Base-by-base conservation (phyloP, 2,888 invertebrate species). In the Brachyptera risi region DNA sequence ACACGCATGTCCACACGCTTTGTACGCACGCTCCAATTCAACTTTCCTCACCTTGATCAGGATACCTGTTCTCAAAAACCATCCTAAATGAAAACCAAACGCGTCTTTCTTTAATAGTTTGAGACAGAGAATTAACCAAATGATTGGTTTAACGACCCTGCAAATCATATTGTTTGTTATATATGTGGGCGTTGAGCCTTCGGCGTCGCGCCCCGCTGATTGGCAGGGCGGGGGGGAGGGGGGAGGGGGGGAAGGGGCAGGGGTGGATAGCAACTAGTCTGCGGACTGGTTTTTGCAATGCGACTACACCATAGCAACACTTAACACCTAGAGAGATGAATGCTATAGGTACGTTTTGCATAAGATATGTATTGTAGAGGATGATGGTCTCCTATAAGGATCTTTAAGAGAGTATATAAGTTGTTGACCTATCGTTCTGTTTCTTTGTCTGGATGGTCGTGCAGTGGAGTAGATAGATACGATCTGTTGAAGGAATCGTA, bases 151-250 rank as follows among this genome's bases (percentile, higher is more conserved):
- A 54, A 54, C 37, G 54, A n/a, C 19, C 54, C 54, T 54, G 35
- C 54, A 54, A 54, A 54, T 37, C 54, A 54, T 37, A 54, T 54
- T 54, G 54, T 54, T 54, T 54, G 54, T 17, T 26, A 27, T 13
- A 54, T 54, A 19, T 15, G 54, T 31, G 54, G 35, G 54, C 35
- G 54, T 31, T 35, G 37, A 9, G 37, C 24, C 47, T 47, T 24
- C 7, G 54, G 54, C 31, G 35, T 9, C 1, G 54, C 17, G 37
- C 31, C 27, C 17, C 4, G 26, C 11, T 15, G 51, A 51, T 31
- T 15, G 51, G 51, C 51, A 15, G 21, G 40, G 40, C 4, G 40
- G n/a, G 44, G 17, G 44, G 21, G 54, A 37, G 47, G 47, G 24
- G 2, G 21, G 17, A 21, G 21, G 54, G 54, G 47, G 47, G 24